Percentiles rank a stretch among this genome's conserved stretches.
Conservation (phyloP, 2,888 invertebrate species). For the Cheilosia vulpina region DNA sequence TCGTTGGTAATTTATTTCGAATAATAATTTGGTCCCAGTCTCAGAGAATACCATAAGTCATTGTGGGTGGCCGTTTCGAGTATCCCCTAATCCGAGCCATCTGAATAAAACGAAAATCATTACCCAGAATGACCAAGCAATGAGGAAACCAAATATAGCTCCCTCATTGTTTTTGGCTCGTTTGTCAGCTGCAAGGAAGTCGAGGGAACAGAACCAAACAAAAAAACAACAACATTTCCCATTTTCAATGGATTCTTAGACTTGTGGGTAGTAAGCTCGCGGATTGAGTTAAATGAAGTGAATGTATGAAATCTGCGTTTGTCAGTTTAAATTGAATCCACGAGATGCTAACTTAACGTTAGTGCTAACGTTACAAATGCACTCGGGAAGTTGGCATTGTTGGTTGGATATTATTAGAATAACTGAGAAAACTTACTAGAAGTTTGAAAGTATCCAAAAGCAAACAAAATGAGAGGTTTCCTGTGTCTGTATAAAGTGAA, state of each 20-base stretch:
- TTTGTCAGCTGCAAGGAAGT: not conserved
- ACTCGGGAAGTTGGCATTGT: not conserved
- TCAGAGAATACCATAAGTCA: conserved; percentile 36
- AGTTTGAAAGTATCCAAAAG: not conserved
- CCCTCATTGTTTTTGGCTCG: too few relatives aligned
- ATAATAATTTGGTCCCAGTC: not conserved
- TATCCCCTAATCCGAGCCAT: conserved; percentile 62
- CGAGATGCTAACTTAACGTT: conserved; percentile 17
- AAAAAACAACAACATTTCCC: conserved; percentile 17
- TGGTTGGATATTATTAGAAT: not conserved
- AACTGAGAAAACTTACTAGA: not conserved
- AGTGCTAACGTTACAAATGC: not conserved
- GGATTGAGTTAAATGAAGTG: conserved; percentile 33
- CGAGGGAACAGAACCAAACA: conserved; percentile 23
- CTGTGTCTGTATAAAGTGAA: not conserved
- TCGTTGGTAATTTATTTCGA: conserved; percentile 56
- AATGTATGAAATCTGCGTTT: conserved; percentile 23
- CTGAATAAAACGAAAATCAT: conserved; percentile 10
- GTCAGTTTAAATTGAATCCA: conserved; percentile 21
- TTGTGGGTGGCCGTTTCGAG: conserved; percentile 36
- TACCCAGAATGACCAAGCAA: not conserved
- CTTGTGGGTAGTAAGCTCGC: not conserved
- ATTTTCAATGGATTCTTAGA: not conserved
- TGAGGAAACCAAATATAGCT: too few relatives aligned
- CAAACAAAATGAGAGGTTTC: conserved; percentile 7